Conservation (phyloP, 2,113 vertebrate species). For the Cinclus mexicanus region DNA sequence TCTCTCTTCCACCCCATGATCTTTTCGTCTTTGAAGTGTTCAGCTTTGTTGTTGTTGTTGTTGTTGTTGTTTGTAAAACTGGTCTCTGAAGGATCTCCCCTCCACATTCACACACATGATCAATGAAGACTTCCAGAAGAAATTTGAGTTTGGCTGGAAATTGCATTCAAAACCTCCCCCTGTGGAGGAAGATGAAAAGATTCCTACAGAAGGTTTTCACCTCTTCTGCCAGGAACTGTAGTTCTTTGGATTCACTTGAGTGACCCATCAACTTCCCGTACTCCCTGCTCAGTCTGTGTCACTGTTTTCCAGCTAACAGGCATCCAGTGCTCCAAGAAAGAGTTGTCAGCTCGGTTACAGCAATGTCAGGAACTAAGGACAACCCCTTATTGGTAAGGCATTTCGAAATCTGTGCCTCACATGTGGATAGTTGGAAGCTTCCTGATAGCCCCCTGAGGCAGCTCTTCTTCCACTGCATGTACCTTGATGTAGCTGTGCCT, state of each 20-base stretch:
- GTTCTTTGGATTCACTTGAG: not conserved
- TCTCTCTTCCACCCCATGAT: not conserved
- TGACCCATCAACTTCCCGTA: not conserved
- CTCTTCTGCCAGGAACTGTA: not conserved
- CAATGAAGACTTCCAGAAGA: not conserved
- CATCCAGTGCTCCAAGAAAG: not conserved
- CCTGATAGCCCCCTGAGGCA: not conserved
- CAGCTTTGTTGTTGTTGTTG: not conserved
- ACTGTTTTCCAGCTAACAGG: not conserved
- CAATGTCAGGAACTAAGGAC: conserved; percentile 16
- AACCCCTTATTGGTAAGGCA: not conserved
- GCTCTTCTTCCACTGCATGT: accelerated
- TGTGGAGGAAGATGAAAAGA: not conserved
- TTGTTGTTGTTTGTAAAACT: not conserved
- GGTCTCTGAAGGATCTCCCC: not conserved
- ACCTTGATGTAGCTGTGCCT: not conserved
- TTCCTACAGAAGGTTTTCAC: not conserved
- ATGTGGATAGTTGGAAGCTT: not conserved
- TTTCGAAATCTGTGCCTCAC: conserved; percentile 45
- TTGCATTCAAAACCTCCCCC: not conserved
- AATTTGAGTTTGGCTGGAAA: not conserved
- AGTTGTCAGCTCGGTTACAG: conserved; percentile 29
- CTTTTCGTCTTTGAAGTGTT: not conserved
- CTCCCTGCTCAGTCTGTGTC: not conserved
- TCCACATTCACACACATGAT: not conserved